These are phyloP conservation scores for Cheumatopsyche charites DNA, from an alignment of 1,140 invertebrate genomes.

Conservation along the genomic window DNA sequence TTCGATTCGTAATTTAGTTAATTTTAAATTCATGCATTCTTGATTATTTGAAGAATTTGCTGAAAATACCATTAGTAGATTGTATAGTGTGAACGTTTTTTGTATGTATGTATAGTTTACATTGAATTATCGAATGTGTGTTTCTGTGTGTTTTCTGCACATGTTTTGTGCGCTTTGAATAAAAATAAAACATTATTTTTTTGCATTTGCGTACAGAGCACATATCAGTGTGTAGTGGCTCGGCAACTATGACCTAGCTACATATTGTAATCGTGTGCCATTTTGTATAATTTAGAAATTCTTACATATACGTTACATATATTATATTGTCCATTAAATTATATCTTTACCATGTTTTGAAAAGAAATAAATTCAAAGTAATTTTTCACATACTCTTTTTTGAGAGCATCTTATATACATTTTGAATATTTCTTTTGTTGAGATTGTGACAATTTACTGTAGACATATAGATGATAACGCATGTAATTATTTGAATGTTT, in stretches of 20 bases:
- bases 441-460: conserved; percentile 50
- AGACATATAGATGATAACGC: conserved; percentile 41
- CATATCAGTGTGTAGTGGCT: conserved; percentile 46
- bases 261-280: conserved; percentile 62
- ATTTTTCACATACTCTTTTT: conserved; percentile 64
- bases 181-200: neutral
- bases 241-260: conserved; percentile 31
- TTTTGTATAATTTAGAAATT: conserved; percentile 60
- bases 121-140: neutral
- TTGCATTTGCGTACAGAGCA: conserved; percentile 34
- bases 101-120: neutral
- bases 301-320: conserved; percentile 44
- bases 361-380: conserved; percentile 63
- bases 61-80: neutral
- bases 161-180: conserved; percentile 1
- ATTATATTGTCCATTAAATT: conserved; percentile 62
- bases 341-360: conserved; percentile 63
- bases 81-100: neutral
- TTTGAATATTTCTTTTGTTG: conserved; percentile 52
- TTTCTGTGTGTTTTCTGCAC: neutral
- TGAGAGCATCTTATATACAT: conserved; percentile 60
- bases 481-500: conserved; percentile 39
- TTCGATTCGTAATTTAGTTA: neutral
- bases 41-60: neutral
- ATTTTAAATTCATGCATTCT: conserved; percentile 5